Conservation (phyloP, 2,113 vertebrate species). For the Cyprinus carpio region DNA sequence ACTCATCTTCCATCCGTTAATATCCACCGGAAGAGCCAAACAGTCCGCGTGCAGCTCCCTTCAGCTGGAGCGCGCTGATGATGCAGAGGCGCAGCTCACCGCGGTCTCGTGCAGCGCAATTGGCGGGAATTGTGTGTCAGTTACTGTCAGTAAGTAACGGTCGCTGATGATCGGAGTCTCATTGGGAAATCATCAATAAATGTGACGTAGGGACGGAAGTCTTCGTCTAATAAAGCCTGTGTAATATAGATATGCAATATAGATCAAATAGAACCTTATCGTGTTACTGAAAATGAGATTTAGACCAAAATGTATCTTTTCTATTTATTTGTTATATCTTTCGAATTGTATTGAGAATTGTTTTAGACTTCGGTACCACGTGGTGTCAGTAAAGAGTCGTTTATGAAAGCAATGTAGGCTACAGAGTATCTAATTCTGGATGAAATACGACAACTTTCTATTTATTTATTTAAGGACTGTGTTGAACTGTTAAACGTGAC, state of each 20-base stretch:
- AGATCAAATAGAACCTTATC: neutral
- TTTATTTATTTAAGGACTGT: neutral
- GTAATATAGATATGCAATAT: no score
- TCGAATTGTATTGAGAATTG: neutral
- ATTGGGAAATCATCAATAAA: neutral
- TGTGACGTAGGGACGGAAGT: neutral
- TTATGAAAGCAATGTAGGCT: no score
- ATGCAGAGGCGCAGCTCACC: neutral
- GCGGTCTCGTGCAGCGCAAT: neutral
- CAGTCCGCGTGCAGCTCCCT: neutral
- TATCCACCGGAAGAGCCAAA: neutral
- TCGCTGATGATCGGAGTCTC: neutral
- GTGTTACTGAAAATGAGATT: neutral
- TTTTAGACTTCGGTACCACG: neutral
- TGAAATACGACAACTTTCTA: no score
- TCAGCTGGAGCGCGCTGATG: neutral
- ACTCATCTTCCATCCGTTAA: slow-evolving; percentile 1
- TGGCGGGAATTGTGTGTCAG: slow-evolving; percentile 1
- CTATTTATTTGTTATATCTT: neutral
- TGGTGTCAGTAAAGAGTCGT: slow-evolving; percentile 17
- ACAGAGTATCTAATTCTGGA: no score
- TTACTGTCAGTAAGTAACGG: neutral
- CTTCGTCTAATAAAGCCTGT: neutral
- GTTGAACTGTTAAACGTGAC: neutral
- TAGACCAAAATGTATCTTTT: neutral